phyloP scores from a whole-genome alignment of 2,888 invertebrate genomes.

The Diarsia rubi region DNA sequence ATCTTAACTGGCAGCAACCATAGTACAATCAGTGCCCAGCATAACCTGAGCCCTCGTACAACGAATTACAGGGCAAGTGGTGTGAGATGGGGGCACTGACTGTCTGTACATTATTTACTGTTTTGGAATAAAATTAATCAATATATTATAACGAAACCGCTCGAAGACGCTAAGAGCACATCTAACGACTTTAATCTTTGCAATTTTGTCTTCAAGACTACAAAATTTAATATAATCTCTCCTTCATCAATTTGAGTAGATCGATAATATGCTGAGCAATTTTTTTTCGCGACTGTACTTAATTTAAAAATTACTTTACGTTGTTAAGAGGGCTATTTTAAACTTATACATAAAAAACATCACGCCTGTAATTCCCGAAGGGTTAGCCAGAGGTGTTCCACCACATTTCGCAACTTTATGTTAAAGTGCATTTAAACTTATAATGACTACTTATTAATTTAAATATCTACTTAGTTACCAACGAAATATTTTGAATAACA shows the following conservation, averaged over 20 bases:
- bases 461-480: not conserved
- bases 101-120: no score
- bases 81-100: no score
- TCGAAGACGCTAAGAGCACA: not conserved
- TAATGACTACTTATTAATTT: not conserved
- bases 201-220: not conserved
- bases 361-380: no score
- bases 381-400: no score
- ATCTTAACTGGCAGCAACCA: no score
- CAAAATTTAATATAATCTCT: not conserved
- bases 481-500: not conserved
- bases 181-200: not conserved
- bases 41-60: no score
- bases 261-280: not conserved
- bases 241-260: not conserved
- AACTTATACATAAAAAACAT: not conserved
- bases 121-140: no score
- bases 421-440: not conserved
- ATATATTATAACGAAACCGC: not conserved
- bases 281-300: not conserved
- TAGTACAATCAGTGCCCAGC: no score
- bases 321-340: not conserved
- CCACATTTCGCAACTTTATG: no score
- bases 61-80: no score
- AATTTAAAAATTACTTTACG: not conserved